Evolutionary conservation across 2,113 vertebrate genomes (phyloP).

Genomic region (Egretta garzetta): DNA sequence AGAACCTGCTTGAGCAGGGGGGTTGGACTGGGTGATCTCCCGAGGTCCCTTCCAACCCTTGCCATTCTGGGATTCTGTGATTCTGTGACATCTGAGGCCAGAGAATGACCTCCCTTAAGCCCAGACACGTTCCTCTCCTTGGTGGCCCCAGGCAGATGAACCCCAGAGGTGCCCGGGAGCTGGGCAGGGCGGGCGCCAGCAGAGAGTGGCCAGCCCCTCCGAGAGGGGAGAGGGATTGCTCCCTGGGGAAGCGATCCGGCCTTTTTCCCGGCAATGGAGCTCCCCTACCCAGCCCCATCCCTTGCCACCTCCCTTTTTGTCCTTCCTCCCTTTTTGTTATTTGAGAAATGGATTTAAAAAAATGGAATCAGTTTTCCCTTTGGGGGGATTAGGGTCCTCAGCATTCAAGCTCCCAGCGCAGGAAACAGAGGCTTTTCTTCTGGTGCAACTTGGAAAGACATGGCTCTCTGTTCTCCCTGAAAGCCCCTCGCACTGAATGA

Average conservation of each 20-base stretch:
- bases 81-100: slow-evolving; percentile 54
- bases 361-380: slow-evolving; percentile 30
- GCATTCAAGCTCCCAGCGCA: slow-evolving; percentile 31
- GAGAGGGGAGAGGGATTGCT: background rate
- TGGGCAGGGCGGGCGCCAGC: background rate
- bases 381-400: slow-evolving; percentile 49
- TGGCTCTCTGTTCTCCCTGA: slow-evolving; percentile 80
- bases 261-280: background rate
- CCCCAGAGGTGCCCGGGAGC: slow-evolving; percentile 62
- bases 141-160: slow-evolving; percentile 78
- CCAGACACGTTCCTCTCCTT: slow-evolving; percentile 76
- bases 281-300: background rate
- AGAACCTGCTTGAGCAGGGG: too few relatives aligned
- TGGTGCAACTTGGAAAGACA: slow-evolving; percentile 68
- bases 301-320: background rate
- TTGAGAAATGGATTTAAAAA: slow-evolving; percentile 21
- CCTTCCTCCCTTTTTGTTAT: background rate
- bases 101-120: slow-evolving; percentile 72
- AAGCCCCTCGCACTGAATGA: slow-evolving; percentile 81
- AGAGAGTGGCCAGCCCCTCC: background rate
- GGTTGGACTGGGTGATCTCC: too few relatives aligned
- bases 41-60: too few relatives aligned
- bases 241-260: background rate
- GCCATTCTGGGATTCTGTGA: too few relatives aligned
- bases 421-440: slow-evolving; percentile 65